Evolutionary conservation across 2,888 invertebrate genomes (phyloP).

Genomic region (Orchestes rusci): DNA sequence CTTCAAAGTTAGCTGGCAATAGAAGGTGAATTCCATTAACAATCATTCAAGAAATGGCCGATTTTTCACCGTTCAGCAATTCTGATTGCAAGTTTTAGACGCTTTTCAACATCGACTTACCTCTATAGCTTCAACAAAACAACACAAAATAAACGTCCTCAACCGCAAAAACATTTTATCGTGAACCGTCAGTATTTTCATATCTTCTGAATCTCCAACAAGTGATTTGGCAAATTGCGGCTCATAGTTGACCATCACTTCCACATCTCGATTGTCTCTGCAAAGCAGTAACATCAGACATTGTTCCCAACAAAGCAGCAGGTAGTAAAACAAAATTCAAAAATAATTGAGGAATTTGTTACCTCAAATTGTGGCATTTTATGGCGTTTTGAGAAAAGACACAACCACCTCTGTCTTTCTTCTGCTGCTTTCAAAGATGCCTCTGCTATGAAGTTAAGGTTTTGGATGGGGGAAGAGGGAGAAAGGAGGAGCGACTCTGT

Average conservation of each 20-base stretch:
- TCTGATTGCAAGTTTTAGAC: background rate
- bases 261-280: slow-evolving; percentile 72
- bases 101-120: too few relatives aligned
- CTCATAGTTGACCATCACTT: slow-evolving; percentile 64
- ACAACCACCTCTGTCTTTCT: too few relatives aligned
- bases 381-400: too few relatives aligned
- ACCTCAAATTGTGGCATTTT: too few relatives aligned
- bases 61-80: background rate
- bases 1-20: too few relatives aligned
- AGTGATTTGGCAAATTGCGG: slow-evolving; percentile 45
- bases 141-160: slow-evolving; percentile 33
- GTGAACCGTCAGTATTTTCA: slow-evolving; percentile 34
- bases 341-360: slow-evolving; percentile 5
- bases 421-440: too few relatives aligned
- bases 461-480: too few relatives aligned
- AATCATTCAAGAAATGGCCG: too few relatives aligned
- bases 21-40: too few relatives aligned
- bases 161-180: slow-evolving; percentile 37
- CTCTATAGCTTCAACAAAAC: slow-evolving; percentile 33
- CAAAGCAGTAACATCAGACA: slow-evolving; percentile 23
- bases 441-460: too few relatives aligned
- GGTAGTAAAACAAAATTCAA: background rate
- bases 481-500: too few relatives aligned
- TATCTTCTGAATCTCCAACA: slow-evolving; percentile 40
- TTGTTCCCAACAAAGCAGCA: too few relatives aligned